Base-by-base conservation (phyloP, 2,797 vertebrate species). In the Gymnoscopelus microlampas region DNA sequence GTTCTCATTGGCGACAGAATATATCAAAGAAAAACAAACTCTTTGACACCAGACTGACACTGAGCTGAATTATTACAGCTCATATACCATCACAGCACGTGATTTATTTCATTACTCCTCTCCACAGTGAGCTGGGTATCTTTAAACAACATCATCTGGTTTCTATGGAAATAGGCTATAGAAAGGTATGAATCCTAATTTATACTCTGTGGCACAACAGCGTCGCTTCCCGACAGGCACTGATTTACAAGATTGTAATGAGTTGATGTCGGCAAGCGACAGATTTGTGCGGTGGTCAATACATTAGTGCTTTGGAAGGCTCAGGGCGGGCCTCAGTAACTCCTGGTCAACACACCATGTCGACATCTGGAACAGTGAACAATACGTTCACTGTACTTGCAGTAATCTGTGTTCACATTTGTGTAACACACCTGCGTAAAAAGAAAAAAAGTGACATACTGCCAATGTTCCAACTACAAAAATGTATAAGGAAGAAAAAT, bases 81-180 rank as follows among this genome's bases (percentile, higher is more conserved):
- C 78, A 58, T 24, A 73, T 23, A 44, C 61, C 35, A 59, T 10
- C 32, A 35, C 32, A 35, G 6, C 32, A 35, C 4, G 32, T 35
- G 32, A 35, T 35, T 35, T 5, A 35, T 58, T 67, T 71, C 60
- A 78, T 71, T 63, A 24, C 68, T 68, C 53, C 60, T 60, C 60
- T 59, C 15, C 8, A 3, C 39, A 66, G 70, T 71, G 39, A 62
- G 61, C 68, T 60, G 75, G 66, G 60, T 73, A 72, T 79, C 57
- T 72, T 29, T 55, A 56, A 11, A 68, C 53, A 66, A 35, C 58
- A 54, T 3, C 13, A 71, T 68, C 29, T 10, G 35, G 80, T 88
- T 76, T 57, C 79, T 73, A 79, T 74, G 79, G 82, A 66, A 79
- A 84, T 77, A 65, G 49, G 76, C 63, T 70, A 63, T 60, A 54